Base-by-base conservation (phyloP, 2,113 vertebrate species). In the Xiphorhynchus elegans region DNA sequence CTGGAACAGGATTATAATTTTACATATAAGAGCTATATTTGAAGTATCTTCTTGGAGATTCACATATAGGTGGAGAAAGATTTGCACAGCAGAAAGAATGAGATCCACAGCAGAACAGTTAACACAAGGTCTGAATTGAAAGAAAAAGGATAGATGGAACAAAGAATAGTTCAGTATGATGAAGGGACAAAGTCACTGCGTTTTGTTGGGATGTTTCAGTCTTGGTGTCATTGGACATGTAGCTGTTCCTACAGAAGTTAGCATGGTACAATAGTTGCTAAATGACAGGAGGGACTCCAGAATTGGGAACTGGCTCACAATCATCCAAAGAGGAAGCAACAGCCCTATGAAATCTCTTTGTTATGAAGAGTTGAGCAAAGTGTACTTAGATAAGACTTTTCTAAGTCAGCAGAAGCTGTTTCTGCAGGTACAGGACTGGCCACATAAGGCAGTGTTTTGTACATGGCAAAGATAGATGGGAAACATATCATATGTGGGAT, bases 191-290 rank as follows among this genome's bases (percentile, higher is more conserved):
- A 82, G 47, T 76, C 13, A 60, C 8, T 60, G n/a, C 2, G 19
- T 87, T 89, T 52, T 56, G 2, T 69, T 87, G 33, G 5, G 18
- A 28, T 62, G 11, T 49, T 59, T 59, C 31, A 47, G 8, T 62
- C 26, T 73, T 0, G 0, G 1, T 50, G 18, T 74, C 40, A 10
- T 7, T 70, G 37, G 8, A n/a, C 18, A 26, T 50, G 33, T 17
- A 64, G 35, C 8, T 66, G 21, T 14, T 69, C 39, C 35, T 31
- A 4, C 7, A 15, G 6, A 70, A 25, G 7, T 44, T 47, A 66
- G 1, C 17, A 25, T 5, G 5, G 18, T 44, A 9, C 5, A 56
- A 13, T 4, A 28, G 14, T n/a, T 62, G 18, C 29, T 88, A 77
- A 49, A 78, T 24, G 23, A 70, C 42, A 50, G 46, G 7, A 37